These are phyloP conservation scores for Caenorhabditis becei DNA, from an alignment of 2,888 invertebrate genomes.

Conservation along the genomic window DNA sequence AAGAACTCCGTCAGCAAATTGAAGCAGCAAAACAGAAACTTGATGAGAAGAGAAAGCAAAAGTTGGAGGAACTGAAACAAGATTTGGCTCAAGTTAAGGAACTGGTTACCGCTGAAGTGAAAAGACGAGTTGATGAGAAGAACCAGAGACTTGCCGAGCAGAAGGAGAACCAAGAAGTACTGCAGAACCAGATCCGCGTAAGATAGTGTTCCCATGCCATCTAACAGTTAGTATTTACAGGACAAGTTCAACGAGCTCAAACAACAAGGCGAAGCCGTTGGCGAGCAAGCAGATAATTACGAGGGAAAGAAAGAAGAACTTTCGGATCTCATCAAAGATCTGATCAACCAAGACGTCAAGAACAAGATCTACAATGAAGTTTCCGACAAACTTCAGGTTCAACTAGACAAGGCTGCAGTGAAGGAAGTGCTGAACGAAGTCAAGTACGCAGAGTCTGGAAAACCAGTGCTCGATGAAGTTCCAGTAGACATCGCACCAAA, in stretches of 20 bases:
- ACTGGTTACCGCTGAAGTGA: slow-evolving; percentile 62
- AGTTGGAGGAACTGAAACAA: slow-evolving; percentile 52
- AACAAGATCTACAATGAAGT: slow-evolving; percentile 46
- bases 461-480: background rate
- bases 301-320: slow-evolving; percentile 61
- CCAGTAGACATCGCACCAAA: slow-evolving; percentile 54
- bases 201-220: background rate
- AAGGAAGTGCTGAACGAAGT: slow-evolving; percentile 59
- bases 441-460: slow-evolving; percentile 15
- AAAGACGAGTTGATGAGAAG: slow-evolving; percentile 59
- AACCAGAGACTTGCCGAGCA: slow-evolving; percentile 51
- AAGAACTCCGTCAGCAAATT: slow-evolving; percentile 56
- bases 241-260: slow-evolving; percentile 53
- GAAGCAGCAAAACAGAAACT: slow-evolving; percentile 51
- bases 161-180: slow-evolving; percentile 50
- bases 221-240: slow-evolving; percentile 15
- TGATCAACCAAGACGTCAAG: slow-evolving; percentile 43
- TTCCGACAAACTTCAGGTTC: slow-evolving; percentile 52
- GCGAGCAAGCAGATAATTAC: slow-evolving; percentile 32
- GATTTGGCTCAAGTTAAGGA: slow-evolving; percentile 58
- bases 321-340: slow-evolving; percentile 46
- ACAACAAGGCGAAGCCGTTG: slow-evolving; percentile 40
- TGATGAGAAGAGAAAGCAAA: slow-evolving; percentile 50
- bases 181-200: slow-evolving; percentile 59
- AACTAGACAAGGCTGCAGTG: slow-evolving; percentile 62